Evolutionary conservation across 1,140 invertebrate genomes (phyloP).

Genomic region (Heterodera carotae): DNA sequence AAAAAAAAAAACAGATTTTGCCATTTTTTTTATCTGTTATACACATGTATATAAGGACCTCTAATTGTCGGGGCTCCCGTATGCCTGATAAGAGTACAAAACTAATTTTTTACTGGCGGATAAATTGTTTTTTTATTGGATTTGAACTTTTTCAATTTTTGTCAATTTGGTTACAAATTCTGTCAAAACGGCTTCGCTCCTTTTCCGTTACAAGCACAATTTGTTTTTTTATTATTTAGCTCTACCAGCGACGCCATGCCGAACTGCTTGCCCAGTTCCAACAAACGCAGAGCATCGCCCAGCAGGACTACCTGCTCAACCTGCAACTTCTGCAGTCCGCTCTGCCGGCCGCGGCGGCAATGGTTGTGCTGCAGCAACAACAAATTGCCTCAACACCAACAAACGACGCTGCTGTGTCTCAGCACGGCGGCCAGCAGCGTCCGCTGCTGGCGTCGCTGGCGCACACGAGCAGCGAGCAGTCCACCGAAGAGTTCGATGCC

Average conservation of each 20-base stretch:
- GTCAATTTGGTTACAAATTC: background rate
- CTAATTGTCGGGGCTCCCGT: no score
- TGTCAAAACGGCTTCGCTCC: background rate
- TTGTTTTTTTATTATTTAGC: conserved; percentile 42
- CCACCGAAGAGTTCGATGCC: conserved; percentile 30
- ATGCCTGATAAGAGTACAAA: no score
- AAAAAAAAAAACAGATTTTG: background rate
- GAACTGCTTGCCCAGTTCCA: conserved; percentile 51
- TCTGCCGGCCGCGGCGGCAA: conserved; percentile 20
- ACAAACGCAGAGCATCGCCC: conserved; percentile 40
- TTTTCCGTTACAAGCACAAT: background rate
- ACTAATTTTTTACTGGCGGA: no score
- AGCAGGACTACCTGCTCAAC: conserved; percentile 49
- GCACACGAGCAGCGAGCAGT: conserved; percentile 47
- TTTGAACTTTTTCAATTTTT: no score
- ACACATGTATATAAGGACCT: no score
- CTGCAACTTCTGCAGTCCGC: conserved; percentile 44
- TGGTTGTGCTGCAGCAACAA: conserved; percentile 24
- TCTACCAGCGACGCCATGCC: conserved; percentile 52
- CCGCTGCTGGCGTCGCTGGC: conserved; percentile 28
- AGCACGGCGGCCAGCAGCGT: conserved; percentile 13
- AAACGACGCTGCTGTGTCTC: background rate
- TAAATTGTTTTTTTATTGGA: background rate
- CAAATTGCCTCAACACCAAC: conserved; percentile 16
- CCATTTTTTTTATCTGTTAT: no score